These are phyloP conservation scores for Apocheima hispidaria DNA, from an alignment of 2,888 invertebrate species.

Conservation along the genomic window DNA sequence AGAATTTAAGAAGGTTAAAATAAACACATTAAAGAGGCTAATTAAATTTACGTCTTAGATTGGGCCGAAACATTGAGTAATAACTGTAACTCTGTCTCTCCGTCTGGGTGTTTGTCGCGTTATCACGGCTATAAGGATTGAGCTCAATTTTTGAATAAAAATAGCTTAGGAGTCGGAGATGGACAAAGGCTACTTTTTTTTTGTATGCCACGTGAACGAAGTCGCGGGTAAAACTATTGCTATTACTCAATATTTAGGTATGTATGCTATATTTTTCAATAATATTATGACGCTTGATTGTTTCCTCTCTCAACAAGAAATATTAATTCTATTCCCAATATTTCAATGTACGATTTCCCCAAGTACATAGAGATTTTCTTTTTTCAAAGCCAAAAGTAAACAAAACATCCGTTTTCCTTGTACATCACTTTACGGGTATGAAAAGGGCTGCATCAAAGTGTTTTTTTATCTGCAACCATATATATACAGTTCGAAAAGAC, in stretches of 20 bases:
- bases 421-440: constrained; percentile 12
- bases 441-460: constrained; percentile 19
- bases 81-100: too few relatives aligned
- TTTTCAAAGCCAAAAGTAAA: not conserved
- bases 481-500: not conserved
- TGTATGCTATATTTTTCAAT: not conserved
- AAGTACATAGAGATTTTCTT: constrained; percentile 10
- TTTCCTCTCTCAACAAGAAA: not conserved
- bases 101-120: too few relatives aligned
- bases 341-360: constrained; percentile 12
- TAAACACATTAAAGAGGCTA: too few relatives aligned
- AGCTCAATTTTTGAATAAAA: too few relatives aligned
- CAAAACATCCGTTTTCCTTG: constrained; percentile 15
- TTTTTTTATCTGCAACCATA: not conserved
- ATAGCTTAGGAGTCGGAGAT: too few relatives aligned
- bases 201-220: too few relatives aligned
- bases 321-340: constrained; percentile 9
- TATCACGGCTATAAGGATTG: too few relatives aligned
- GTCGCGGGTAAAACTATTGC: too few relatives aligned
- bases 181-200: too few relatives aligned
- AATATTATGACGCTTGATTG: not conserved
- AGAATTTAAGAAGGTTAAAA: too few relatives aligned
- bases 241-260: not conserved
- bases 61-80: too few relatives aligned
- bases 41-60: too few relatives aligned